Base-by-base conservation (phyloP, 1,140 invertebrate species). In the Episyrphus balteatus region DNA sequence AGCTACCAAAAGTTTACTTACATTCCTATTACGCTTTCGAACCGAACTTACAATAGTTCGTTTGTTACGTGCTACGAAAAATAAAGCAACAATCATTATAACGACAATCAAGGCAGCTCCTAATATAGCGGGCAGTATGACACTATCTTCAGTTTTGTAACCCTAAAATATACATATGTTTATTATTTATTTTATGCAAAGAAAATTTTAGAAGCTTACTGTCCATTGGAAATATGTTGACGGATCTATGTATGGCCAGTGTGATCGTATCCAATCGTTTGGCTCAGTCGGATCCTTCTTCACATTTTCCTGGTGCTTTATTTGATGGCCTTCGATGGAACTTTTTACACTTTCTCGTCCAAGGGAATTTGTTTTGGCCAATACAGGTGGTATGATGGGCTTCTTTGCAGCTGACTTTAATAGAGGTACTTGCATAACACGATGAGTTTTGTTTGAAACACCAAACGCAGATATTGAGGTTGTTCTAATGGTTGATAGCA, bases 181-280 rank as follows among this genome's bases (percentile, higher is more conserved):
- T 6, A 5, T 36, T 12, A 36, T 5, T 5, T 15, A 36, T 5
- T 12, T 3, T 6, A 36, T 10, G 11, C 34, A 36, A 36, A 12
- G 21, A 26, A 3, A 26, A n/a, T n/a, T n/a, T n/a, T 26, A 26
- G 8, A 26, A 34, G 55, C 74, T 75, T 58, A 80, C 78, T 62
- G 75, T 74, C 78, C 77, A 80, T 59, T 77, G 77, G 54, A 78
- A 75, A 55, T 77, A 76, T 30, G 77, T 75, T 5, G 77, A 76
- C n/a, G 75, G 70, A 61, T 80, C 76, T 37, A 75, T 71, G 55
- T 78, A 80, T 34, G 78, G 74, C 79, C 79, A 80, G 47, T 62
- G 57, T 17, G 57, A 59, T 13, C 58, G 57, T 33, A 66, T 65
- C 64, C 64, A 60, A 57, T 63, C 51, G 51, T 56, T 36, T 49